Percentiles rank a stretch among this genome's conserved stretches.
phyloP scores from a whole-genome alignment of 64 coral and sea anemone species.

The Porites lutea region DNA sequence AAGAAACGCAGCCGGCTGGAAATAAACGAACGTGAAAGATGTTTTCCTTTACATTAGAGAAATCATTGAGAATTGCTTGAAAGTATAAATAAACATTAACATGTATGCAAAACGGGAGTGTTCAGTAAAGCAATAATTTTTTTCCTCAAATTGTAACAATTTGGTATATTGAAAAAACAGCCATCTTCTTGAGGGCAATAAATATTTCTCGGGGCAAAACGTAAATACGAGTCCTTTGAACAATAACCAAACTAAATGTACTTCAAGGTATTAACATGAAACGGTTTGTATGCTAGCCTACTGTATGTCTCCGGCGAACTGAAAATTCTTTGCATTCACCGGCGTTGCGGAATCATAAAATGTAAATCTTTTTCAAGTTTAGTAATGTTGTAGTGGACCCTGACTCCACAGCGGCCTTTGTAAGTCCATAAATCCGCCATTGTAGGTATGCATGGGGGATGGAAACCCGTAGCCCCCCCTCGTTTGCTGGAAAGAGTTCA shows the following conservation, averaged over 20 bases:
- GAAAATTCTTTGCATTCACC: too few species aligned
- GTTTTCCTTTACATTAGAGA: too few species aligned
- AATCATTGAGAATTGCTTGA: too few species aligned
- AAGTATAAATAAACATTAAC: too few species aligned
- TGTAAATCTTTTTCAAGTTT: not conserved
- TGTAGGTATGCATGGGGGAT: not conserved
- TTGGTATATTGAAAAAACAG: not conserved
- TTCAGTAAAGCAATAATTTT: not conserved
- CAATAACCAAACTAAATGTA: slow-evolving; percentile 19
- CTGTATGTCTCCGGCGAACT: too few species aligned
- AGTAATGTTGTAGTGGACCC: slow-evolving; percentile 18
- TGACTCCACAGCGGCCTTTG: slow-evolving; percentile 20
- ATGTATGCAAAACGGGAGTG: too few species aligned
- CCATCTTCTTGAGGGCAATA: not conserved
- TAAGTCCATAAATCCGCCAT: slow-evolving; percentile 5
- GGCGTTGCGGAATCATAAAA: too few species aligned
- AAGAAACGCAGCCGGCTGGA: too few species aligned
- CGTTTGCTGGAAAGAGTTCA: slow-evolving; percentile 20
- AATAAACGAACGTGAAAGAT: too few species aligned
- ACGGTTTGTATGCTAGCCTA: too few species aligned
- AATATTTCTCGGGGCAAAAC: slow-evolving; percentile 8
- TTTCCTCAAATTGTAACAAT: not conserved
- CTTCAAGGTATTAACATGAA: too few species aligned
- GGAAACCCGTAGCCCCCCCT: slow-evolving; percentile 9
- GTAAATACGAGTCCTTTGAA: slow-evolving; percentile 17